Base-by-base conservation (phyloP, 2,113 vertebrate species). In the Apeltes quadracus region DNA sequence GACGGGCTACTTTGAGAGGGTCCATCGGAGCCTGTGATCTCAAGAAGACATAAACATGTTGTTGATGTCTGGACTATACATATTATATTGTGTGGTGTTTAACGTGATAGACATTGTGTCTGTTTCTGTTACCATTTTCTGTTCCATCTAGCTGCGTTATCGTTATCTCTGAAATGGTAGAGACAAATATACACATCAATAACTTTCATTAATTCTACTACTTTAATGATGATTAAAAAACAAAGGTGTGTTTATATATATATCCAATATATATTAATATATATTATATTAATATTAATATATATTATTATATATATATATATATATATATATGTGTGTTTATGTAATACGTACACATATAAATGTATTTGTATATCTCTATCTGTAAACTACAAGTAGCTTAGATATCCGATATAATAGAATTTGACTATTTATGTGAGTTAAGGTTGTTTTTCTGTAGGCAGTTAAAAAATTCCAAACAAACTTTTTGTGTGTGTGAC, bases 81-180 rank as follows among this genome's bases (percentile, higher is more conserved):
- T 14, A 16, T 43, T 16, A 41, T 32, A 3, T 32, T 51, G 15
- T 51, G 46, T 29, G 34, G 50, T 69, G 9, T 46, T 20, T 48
- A n/a, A 10, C 9, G 3, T 9, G n/a, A 18, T 9, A 9, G 9
- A n/a, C 6, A 48, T 48, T 50, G 3, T 29, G 25, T 29, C 7
- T 55, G 34, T 0, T 43, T 16, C 1, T 67, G 27, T 67, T 81
- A 84, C 82, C 76, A 0, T 82, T 50, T 15, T 2, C 16, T 16
- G 75, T 48, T 46, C 68, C 39, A 3, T 7, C 9, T 50, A 79
- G 22, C 53, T 78, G 69, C 0, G 16, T 1, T 32, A 0, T 6
- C 3, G 2, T 34, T 68, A 56, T 72, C 1, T 71, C 82, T 87
- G 29, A 32, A 76, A 64, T 16, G 9, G 15, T 44, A 70, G 15